phyloP scores from a whole-genome alignment of 2,113 vertebrate genomes.

The Dicerorhinus sumatrensis region DNA sequence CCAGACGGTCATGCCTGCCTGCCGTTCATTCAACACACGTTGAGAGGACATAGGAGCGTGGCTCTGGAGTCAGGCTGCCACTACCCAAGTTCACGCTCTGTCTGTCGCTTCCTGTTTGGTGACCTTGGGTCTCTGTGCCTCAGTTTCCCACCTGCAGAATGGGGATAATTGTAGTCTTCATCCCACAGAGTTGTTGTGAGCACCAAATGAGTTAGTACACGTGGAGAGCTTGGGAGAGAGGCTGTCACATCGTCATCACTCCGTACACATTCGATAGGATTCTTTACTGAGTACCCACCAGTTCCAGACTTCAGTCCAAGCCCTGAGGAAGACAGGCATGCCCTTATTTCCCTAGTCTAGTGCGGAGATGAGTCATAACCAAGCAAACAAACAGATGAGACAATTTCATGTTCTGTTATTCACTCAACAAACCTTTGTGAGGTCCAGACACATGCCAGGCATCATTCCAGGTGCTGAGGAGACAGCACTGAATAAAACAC shows the following conservation, averaged over 20 bases:
- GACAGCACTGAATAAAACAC: neutral
- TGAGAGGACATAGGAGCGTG: neutral
- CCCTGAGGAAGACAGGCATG: constrained; percentile 31
- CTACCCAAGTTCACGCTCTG: neutral
- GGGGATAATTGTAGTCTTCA: neutral
- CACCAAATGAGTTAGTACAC: neutral
- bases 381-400: constrained; percentile 60
- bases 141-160: constrained; percentile 11
- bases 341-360: constrained; percentile 59
- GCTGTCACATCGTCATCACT: neutral
- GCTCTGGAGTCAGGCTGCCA: neutral
- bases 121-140: neutral
- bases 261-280: neutral
- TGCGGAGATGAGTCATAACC: constrained; percentile 61
- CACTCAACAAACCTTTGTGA: constrained; percentile 56
- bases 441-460: neutral
- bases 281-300: neutral
- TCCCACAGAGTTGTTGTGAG: neutral
- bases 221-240: neutral
- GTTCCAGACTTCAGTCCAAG: constrained; percentile 21
- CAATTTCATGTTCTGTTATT: constrained; percentile 54
- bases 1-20: neutral
- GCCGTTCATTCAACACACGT: neutral
- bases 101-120: neutral
- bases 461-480: neutral